Base-by-base conservation (phyloP, 1,140 invertebrate species). In the Neodiprion virginianus region DNA sequence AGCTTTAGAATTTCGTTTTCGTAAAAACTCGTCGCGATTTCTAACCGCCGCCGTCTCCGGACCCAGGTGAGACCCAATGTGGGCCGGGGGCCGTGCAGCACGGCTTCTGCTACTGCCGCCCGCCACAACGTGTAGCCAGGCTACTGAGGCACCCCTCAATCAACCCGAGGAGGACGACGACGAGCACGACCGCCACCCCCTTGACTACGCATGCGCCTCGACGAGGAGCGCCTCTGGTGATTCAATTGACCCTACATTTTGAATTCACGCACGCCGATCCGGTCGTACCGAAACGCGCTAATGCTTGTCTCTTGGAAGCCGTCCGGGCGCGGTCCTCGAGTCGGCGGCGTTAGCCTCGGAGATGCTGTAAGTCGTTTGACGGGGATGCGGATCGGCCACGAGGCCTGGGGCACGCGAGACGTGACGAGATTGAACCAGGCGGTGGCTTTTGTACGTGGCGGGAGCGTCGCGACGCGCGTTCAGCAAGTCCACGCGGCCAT, bases 41-140 rank as follows among this genome's bases (percentile, higher is more conserved):
- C 28, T 0, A 61, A 61, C 53, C n/a, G 53, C n/a, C 53, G 53
- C 53, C 3, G 11, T 14, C 28, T 40, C 53, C 53, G 53, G 53
- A 61, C 53, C 53, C 53, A 61, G n/a, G 53, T 40, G n/a, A 61
- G 5, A 61, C 53, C 53, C 53, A 61, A 61, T 61, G 53, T 61
- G 53, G 53, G 53, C 53, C 53, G 53, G 11, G 53, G 53, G 53
- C 53, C 53, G 53, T 61, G 53, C 53, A 61, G 53, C 53, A 61
- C 53, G 53, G 53, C 53, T 61, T 61, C 53, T 61, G 53, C 53
- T 61, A 61, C 53, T 61, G 53, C 53, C 53, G 53, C 53, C 53
- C 53, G 53, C 53, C n/a, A 61, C 53, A 61, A 61, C 53, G 53
- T 61, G 53, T 61, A 61, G 53, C 53, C 53, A 61, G 53, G 53